Evolutionary conservation across 2,113 vertebrate species (phyloP).

Genomic region (Poeciliopsis occidentalis): DNA sequence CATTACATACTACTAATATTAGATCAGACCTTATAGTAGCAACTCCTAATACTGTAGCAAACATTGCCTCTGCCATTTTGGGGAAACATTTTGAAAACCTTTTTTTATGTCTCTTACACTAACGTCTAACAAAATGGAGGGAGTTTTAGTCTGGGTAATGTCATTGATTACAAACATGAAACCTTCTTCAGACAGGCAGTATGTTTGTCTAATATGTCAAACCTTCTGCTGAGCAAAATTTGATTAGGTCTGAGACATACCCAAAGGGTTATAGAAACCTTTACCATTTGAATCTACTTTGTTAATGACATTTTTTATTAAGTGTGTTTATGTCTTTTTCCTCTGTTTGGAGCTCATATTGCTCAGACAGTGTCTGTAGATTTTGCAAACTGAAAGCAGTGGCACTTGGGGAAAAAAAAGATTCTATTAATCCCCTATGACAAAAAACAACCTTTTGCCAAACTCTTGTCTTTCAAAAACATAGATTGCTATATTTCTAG

Average conservation of each 20-base stretch:
- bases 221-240: not conserved
- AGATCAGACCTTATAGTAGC: no score
- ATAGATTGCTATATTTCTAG: conserved; percentile 60
- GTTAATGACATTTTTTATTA: not conserved
- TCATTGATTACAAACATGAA: not conserved
- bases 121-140: no score
- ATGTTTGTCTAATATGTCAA: not conserved
- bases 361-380: not conserved
- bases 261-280: not conserved
- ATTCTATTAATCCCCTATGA: conserved; percentile 67
- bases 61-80: no score
- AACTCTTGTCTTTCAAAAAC: conserved; percentile 60
- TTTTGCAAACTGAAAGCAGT: conserved; percentile 11
- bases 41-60: no score
- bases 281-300: not conserved
- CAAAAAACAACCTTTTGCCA: conserved; percentile 54
- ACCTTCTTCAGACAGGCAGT: not conserved
- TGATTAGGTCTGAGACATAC: not conserved
- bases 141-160: not conserved
- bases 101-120: no score
- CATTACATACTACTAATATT: no score
- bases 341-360: not conserved
- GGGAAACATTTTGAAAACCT: no score
- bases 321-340: not conserved
- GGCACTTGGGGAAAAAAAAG: conserved; percentile 16